These are phyloP conservation scores for Halictus rubicundus DNA, from an alignment of 1,140 invertebrate species.

Conservation along the genomic window DNA sequence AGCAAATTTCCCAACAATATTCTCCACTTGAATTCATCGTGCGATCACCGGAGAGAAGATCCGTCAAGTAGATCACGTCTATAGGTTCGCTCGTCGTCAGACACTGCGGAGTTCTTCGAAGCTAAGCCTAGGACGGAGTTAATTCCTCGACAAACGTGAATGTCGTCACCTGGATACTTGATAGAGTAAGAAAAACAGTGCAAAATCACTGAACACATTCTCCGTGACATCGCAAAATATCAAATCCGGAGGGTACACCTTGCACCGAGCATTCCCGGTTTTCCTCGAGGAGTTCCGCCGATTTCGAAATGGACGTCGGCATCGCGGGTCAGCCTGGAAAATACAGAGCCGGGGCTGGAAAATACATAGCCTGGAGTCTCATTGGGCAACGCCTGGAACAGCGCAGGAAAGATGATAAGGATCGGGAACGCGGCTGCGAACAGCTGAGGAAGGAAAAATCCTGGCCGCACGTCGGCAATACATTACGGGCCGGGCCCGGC, in stretches of 20 bases:
- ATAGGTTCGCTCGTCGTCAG: neutral
- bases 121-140: no score
- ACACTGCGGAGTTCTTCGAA: no score
- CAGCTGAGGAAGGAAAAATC: slow-evolving; percentile 31
- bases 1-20: no score
- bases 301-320: neutral
- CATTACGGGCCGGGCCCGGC: slow-evolving; percentile 26
- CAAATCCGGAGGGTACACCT: no score
- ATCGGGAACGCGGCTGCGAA: slow-evolving; percentile 32
- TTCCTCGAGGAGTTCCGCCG: no score
- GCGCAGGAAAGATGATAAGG: slow-evolving; percentile 36
- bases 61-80: no score
- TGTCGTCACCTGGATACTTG: neutral
- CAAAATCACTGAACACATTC: no score
- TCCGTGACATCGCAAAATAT: no score
- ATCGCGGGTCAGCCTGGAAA: neutral
- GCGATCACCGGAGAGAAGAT: no score
- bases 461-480: slow-evolving; percentile 37
- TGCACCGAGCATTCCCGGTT: no score
- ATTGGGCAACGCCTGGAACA: slow-evolving; percentile 29
- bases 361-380: neutral
- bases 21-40: no score
- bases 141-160: neutral
- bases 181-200: neutral
- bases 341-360: neutral